Percentiles rank a stretch among this genome's conserved stretches.
These are phyloP conservation scores for Schizopygopsis malacanthus DNA, from an alignment of 2,797 vertebrate genomes.

Conservation along the genomic window DNA sequence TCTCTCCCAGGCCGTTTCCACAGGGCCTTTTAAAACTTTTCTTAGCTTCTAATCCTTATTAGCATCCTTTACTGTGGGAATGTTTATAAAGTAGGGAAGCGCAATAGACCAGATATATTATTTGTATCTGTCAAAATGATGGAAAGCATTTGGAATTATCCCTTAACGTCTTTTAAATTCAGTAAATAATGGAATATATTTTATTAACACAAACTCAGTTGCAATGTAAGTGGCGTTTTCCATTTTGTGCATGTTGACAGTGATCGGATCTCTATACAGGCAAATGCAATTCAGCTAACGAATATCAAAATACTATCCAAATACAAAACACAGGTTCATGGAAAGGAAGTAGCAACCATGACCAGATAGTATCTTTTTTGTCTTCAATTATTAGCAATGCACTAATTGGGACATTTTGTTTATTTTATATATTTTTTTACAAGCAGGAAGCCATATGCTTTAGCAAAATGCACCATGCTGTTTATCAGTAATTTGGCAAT, in stretches of 20 bases:
- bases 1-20: neutral
- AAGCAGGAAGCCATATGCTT: conserved; percentile 10
- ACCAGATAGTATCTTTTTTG: neutral
- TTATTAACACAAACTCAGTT: neutral
- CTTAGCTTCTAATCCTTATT: conserved; percentile 30
- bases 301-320: neutral
- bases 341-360: neutral
- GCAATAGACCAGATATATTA: neutral
- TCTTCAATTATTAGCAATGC: neutral
- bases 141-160: conserved; percentile 24
- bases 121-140: conserved; percentile 27
- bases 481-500: neutral
- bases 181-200: neutral
- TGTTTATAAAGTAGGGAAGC: conserved; percentile 16
- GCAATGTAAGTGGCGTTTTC: neutral
- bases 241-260: neutral
- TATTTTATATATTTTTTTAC: neutral
- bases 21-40: neutral
- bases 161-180: conserved; percentile 15
- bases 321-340: neutral
- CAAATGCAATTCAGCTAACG: conserved; percentile 4
- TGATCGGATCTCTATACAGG: neutral
- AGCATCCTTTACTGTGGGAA: conserved; percentile 12
- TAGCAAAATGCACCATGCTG: neutral
- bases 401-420: neutral